Percentiles rank a stretch among this genome's conserved stretches.
Evolutionary conservation across 2,888 invertebrate genomes (phyloP).

Genomic region (Erebia palarica): DNA sequence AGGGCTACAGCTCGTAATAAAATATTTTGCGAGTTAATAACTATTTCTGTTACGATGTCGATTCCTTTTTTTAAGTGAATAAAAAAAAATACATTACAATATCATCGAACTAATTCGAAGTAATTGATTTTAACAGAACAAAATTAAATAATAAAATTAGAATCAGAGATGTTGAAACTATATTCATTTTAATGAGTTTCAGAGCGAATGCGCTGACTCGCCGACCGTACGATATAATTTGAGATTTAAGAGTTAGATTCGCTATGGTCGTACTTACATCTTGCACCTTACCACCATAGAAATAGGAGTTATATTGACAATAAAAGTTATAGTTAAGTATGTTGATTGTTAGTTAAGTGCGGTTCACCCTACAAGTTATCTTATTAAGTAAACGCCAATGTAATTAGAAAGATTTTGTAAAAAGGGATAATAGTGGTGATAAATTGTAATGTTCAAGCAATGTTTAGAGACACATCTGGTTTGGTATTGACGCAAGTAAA

Average conservation of each 20-base stretch:
- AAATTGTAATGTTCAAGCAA: constrained; percentile 23
- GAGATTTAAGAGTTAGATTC: neutral
- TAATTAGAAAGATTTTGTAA: constrained; percentile 28
- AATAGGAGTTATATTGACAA: neutral
- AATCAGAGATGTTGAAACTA: constrained; percentile 33
- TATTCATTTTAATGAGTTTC: constrained; percentile 40
- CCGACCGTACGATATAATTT: constrained; percentile 4
- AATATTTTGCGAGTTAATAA: too few species aligned
- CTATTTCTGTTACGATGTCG: too few species aligned
- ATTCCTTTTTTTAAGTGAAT: neutral
- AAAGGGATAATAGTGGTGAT: constrained; percentile 27
- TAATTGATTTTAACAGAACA: constrained; percentile 22
- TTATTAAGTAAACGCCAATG: constrained; percentile 16
- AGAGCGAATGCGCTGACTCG: constrained; percentile 33
- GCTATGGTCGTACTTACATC: neutral
- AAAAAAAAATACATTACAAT: neutral
- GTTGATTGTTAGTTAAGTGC: neutral
- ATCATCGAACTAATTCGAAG: neutral
- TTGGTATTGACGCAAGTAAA: constrained; percentile 13
- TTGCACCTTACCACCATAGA: neutral
- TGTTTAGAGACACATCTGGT: constrained; percentile 25
- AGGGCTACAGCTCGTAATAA: too few species aligned
- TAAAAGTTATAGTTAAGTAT: neutral
- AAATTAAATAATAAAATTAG: constrained; percentile 31
- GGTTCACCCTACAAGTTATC: constrained; percentile 7